Base-by-base conservation (phyloP, 2,888 invertebrate genomes). In the Torymus auratus region DNA sequence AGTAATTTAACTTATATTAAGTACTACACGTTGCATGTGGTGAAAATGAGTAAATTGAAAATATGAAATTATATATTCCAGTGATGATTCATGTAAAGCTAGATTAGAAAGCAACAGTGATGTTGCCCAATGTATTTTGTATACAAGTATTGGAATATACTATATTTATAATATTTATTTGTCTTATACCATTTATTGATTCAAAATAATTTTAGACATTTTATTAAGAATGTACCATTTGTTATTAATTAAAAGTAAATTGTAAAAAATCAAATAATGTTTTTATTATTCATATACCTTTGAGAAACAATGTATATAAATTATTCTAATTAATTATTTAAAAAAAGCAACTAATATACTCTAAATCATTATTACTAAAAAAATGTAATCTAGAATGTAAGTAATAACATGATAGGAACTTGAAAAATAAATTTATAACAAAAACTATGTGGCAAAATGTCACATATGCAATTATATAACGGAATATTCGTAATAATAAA, bases 161-260 rank as follows among this genome's bases (percentile, higher is more conserved):
- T 55, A 61, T 67, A 78, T 78, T 78, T 68, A 72, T 77, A 69
- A 73, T 74, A 53, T 78, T 82, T 79, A 79, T 70, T 65, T 76
- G 60, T n/a, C 55, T 53, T 64, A 67, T 78, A 72, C 20, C 56
- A 73, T 61, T 70, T 69, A 70, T 70, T 70, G 7, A 77, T 67
- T 72, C 28, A 62, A 28, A 77, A 72, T 60, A 73, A 77, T 77
- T 73, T 77, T 56, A 68, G 55, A 67, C 50, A 74, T 74, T 72
- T 73, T 73, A 81, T 58, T 76, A n/a, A 56, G 12, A 72, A 79
- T 79, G 68, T 79, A 71, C 75, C 55, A 58, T 73, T 76, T 68
- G 50, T 79, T 72, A 79, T 79, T 79, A 41, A 41, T 41, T 41
- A 78, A 82, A 72, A 75, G 23, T 79, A 28, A 76, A 82, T 72